These are phyloP conservation scores for Rousettus leschenaultii DNA, from an alignment of 2,113 vertebrate species.

Conservation along the genomic window DNA sequence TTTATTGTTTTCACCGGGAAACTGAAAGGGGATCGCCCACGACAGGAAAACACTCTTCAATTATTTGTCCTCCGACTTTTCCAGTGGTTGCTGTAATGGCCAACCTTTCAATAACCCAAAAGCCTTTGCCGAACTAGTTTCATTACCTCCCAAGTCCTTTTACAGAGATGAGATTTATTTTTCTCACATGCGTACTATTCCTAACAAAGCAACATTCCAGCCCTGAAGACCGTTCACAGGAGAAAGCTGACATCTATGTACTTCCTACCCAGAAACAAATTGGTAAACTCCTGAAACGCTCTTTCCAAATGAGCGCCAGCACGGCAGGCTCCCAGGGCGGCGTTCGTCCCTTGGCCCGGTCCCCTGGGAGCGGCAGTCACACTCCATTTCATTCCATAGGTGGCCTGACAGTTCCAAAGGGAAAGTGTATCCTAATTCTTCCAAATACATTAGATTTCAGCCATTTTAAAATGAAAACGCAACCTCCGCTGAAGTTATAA, in stretches of 20 bases:
- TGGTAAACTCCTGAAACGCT: slow-evolving; percentile 45
- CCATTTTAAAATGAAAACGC: slow-evolving; percentile 67
- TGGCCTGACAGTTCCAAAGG: slow-evolving; percentile 61
- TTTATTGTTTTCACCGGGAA: not conserved
- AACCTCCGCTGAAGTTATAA: slow-evolving; percentile 56
- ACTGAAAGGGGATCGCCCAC: not conserved
- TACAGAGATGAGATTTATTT: slow-evolving; percentile 21
- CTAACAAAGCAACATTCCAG: not conserved
- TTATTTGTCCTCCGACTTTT: not conserved
- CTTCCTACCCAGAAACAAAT: slow-evolving; percentile 32
- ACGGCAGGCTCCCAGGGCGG: not conserved
- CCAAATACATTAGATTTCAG: slow-evolving; percentile 73
- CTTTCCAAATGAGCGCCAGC: not conserved
- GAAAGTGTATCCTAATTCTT: slow-evolving; percentile 60
- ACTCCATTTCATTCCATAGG: slow-evolving; percentile 44
- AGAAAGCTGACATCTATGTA: not conserved
- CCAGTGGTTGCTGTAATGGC: accelerated
- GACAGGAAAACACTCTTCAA: not conserved
- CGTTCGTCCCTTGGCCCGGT: not conserved
- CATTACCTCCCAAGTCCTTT: not conserved
- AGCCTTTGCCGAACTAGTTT: not conserved
- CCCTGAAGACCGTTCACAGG: slow-evolving; percentile 29
- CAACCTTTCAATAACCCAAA: not conserved
- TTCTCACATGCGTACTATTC: not conserved
- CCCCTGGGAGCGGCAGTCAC: slow-evolving; percentile 40